phyloP scores from a whole-genome alignment of 1,140 invertebrate genomes.

The Brachionus angularis region DNA sequence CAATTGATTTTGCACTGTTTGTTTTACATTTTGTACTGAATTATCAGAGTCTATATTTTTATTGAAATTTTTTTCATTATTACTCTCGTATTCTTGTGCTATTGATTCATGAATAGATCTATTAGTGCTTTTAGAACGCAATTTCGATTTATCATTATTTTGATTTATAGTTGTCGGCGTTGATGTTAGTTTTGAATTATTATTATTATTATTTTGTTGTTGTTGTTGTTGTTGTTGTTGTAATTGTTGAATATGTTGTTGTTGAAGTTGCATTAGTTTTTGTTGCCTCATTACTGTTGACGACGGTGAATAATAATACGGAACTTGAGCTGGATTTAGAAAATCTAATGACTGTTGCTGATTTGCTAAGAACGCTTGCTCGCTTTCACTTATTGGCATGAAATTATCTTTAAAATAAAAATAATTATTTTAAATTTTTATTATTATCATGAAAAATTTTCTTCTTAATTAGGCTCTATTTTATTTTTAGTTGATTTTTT shows the following conservation, averaged over 20 bases:
- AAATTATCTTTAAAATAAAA: background rate
- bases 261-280: background rate
- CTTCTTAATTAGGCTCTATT: no score
- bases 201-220: no score
- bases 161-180: background rate
- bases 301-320: constrained; percentile 22
- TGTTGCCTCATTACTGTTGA: constrained; percentile 25
- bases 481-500: no score
- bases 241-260: no score
- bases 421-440: background rate
- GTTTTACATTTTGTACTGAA: no score
- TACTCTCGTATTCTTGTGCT: background rate
- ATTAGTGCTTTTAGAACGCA: background rate
- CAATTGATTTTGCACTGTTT: no score
- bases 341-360: no score
- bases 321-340: constrained; percentile 14
- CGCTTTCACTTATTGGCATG: constrained; percentile 8
- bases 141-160: no score
- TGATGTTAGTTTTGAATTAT: constrained; percentile 21
- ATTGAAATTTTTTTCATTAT: no score
- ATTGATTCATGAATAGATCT: background rate
- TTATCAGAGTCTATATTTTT: no score
- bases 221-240: background rate
- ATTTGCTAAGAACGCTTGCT: background rate
- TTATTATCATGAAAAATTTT: no score